A percentile compares a stretch with the other conserved stretches of the same genome.
phyloP scores from a whole-genome alignment of 2,113 vertebrate genomes.

The Athene noctua region DNA sequence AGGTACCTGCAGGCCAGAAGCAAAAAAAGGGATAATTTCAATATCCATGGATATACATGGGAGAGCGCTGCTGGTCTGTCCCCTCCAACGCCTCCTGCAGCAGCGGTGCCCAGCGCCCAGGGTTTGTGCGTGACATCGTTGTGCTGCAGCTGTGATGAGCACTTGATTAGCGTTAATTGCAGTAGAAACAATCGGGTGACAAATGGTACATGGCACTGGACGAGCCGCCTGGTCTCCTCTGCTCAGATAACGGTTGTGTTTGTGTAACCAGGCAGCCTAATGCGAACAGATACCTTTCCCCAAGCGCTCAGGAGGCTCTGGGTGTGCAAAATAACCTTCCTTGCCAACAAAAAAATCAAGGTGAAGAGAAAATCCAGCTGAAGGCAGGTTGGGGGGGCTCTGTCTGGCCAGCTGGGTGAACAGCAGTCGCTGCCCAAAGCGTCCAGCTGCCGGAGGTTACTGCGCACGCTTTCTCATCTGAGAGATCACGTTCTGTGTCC shows the following conservation, averaged over 20 bases:
- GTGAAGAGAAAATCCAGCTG: background rate
- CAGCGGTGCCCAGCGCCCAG: background rate
- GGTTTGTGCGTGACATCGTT: too few relatives aligned
- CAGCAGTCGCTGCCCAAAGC: background rate
- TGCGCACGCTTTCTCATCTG: background rate
- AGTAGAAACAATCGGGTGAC: background rate
- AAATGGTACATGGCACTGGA: fast-evolving
- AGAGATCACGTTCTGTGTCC: fast-evolving
- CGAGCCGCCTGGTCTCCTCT: background rate
- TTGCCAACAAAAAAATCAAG: background rate
- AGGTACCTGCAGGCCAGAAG: background rate
- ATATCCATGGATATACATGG: background rate
- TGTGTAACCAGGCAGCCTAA: background rate
- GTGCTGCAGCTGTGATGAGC: background rate
- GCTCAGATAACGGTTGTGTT: background rate
- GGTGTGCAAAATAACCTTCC: background rate
- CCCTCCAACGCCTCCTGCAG: background rate
- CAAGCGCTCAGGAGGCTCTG: background rate
- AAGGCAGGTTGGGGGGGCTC: background rate
- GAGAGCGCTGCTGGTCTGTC: background rate
- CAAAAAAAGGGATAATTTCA: background rate
- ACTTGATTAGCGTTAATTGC: background rate
- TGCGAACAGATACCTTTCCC: background rate
- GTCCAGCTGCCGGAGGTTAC: background rate
- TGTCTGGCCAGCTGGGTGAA: background rate